phyloP scores from a whole-genome alignment of 1,140 invertebrate species.

The Hermetia illucens region DNA sequence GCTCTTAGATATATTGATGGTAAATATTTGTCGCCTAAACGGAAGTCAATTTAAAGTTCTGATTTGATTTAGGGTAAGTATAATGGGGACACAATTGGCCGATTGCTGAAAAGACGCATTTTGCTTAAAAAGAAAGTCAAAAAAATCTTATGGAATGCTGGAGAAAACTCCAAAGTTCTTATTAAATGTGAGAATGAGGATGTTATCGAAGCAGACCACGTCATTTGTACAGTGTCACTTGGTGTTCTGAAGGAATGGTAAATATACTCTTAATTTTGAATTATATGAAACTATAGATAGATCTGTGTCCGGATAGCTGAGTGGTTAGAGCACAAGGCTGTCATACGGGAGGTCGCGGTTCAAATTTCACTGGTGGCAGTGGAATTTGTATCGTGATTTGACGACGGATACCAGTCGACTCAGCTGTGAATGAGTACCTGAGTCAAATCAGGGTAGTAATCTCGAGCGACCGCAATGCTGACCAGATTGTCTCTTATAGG shows the following conservation, averaged over 20 bases:
- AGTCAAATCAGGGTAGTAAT: too few species aligned
- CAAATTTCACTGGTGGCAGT: too few species aligned
- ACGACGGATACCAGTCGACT: too few species aligned
- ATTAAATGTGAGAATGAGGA: slow-evolving; percentile 44
- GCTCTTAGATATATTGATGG: slow-evolving; percentile 42
- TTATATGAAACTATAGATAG: slow-evolving; percentile 27
- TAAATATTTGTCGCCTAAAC: too few species aligned
- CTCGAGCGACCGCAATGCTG: too few species aligned
- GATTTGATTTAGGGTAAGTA: slow-evolving; percentile 37
- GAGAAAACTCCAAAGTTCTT: slow-evolving; percentile 9
- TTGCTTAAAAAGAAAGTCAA: slow-evolving; percentile 34
- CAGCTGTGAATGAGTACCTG: too few species aligned
- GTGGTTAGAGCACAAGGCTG: too few species aligned
- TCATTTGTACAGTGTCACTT: slow-evolving; percentile 51
- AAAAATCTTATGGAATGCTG: slow-evolving; percentile 31
- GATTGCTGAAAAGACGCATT: slow-evolving; percentile 29
- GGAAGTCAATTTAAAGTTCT: slow-evolving; percentile 24
- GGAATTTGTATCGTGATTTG: too few species aligned
- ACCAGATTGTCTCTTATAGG: too few species aligned
- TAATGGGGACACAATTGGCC: slow-evolving; percentile 33
- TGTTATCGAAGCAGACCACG: slow-evolving; percentile 41
- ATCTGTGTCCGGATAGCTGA: too few species aligned
- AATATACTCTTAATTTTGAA: slow-evolving; percentile 16
- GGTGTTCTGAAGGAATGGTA: slow-evolving; percentile 48
- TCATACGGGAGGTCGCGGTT: too few species aligned